Evolutionary conservation across 2,113 vertebrate species (phyloP).

Genomic region (Vidua chalybeata): DNA sequence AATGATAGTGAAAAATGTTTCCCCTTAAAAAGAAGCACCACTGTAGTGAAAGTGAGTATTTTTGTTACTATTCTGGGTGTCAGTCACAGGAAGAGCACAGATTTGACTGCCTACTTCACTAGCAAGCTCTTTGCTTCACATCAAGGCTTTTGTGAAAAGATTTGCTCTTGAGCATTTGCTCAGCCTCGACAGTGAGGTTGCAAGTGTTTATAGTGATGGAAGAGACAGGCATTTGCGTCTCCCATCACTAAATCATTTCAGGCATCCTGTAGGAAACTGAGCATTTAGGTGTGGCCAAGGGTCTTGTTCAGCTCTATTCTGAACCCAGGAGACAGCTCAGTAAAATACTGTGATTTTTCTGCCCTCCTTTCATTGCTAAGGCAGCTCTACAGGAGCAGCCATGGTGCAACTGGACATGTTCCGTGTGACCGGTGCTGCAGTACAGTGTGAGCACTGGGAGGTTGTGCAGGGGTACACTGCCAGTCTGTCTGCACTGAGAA

Average conservation of each 20-base stretch:
- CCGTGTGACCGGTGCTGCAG: background rate
- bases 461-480: background rate
- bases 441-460: background rate
- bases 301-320: background rate
- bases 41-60: conserved; percentile 55
- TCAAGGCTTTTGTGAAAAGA: conserved; percentile 42
- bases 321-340: background rate
- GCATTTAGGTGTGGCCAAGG: background rate
- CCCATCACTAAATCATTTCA: background rate
- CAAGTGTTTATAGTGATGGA: conserved; percentile 2
- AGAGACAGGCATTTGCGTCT: background rate
- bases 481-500: background rate
- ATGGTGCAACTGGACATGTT: background rate
- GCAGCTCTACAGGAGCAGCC: background rate
- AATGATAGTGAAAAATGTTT: conserved; percentile 18
- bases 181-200: background rate
- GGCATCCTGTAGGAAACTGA: background rate
- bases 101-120: conserved; percentile 58
- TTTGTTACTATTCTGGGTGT: conserved; percentile 52
- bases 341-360: background rate
- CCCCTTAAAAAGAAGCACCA: conserved; percentile 14
- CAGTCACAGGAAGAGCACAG: conserved; percentile 53
- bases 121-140: conserved; percentile 41
- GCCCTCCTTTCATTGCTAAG: background rate
- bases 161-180: conserved; percentile 40